Evolutionary conservation across 1,140 invertebrate species (phyloP).

Genomic region (Drosophila ananassae): DNA sequence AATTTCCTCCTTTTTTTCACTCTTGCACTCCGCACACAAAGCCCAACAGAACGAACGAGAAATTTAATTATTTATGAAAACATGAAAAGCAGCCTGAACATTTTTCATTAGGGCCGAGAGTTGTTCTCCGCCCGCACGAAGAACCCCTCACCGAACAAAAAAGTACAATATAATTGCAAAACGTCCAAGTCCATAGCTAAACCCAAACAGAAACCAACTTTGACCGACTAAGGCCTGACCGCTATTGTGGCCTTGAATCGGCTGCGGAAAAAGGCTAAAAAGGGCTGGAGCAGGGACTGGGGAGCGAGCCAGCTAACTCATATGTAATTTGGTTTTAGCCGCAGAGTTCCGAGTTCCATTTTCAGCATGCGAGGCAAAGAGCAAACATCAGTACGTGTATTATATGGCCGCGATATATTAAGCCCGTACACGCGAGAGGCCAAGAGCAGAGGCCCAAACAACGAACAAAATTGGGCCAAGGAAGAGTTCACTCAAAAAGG

Average conservation of each 20-base stretch:
- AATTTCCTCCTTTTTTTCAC: conserved; percentile 24
- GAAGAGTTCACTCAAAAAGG: conserved; percentile 4
- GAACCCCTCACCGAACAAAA: conserved; percentile 11
- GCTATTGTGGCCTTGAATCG: conserved; percentile 70
- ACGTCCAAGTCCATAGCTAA: conserved; percentile 36
- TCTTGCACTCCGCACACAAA: conserved; percentile 16
- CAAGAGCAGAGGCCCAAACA: conserved; percentile 30
- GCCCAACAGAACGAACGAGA: conserved; percentile 38
- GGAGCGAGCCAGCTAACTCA: conserved; percentile 34
- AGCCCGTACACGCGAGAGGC: conserved; percentile 60
- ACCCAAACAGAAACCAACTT: conserved; percentile 57
- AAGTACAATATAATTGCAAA: conserved; percentile 75
- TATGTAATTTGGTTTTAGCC: conserved; percentile 76
- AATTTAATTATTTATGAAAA: conserved; percentile 81
- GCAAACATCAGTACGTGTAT: conserved; percentile 44
- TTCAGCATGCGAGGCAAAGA: conserved; percentile 71
- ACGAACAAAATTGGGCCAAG: conserved; percentile 7
- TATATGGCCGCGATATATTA: conserved; percentile 68
- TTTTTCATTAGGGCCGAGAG: conserved; percentile 73
- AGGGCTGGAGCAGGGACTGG: not conserved
- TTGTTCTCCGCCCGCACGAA: conserved; percentile 25
- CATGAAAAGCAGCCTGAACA: conserved; percentile 60
- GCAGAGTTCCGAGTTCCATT: conserved; percentile 42
- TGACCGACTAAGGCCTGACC: conserved; percentile 64
- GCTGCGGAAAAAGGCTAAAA: conserved; percentile 20